A percentile compares a stretch with the other conserved stretches of the same genome.
Evolutionary conservation across 2,113 vertebrate species (phyloP).

Genomic region (Carassius auratus): DNA sequence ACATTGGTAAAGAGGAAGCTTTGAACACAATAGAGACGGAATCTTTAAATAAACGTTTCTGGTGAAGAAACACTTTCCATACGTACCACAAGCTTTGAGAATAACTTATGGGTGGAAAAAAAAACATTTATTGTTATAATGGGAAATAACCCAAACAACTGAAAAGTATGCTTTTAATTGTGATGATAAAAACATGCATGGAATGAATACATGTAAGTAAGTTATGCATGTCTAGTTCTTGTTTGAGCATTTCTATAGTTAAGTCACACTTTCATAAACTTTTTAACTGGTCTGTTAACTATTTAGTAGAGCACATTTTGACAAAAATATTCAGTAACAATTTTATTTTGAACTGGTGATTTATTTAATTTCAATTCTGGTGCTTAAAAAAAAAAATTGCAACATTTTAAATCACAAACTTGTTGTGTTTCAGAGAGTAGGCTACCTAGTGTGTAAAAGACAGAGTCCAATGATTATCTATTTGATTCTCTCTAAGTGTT

Average conservation of each 20-base stretch:
- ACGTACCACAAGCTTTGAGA: not conserved
- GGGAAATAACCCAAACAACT: not conserved
- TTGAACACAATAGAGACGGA: slow-evolving; percentile 34
- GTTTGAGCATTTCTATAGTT: not conserved
- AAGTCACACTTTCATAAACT: not conserved
- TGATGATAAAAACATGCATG: not conserved
- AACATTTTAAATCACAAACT: not conserved
- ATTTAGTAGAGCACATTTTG: no score
- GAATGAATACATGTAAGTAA: not conserved
- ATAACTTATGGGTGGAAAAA: not conserved
- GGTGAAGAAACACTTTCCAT: not conserved
- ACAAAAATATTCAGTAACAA: not conserved
- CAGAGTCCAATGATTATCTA: no score
- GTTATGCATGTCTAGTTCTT: not conserved
- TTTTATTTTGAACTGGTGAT: not conserved
- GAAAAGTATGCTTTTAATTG: not conserved
- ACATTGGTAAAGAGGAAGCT: slow-evolving; percentile 41
- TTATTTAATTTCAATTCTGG: not conserved
- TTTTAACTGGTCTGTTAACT: no score
- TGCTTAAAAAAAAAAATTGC: not conserved
- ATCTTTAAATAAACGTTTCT: slow-evolving; percentile 21
- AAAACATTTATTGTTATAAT: not conserved
- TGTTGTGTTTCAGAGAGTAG: no score
- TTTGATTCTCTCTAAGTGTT: no score
- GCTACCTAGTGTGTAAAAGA: no score